A percentile compares a stretch with the other conserved stretches of the same genome.
phyloP scores from a whole-genome alignment of 2,888 invertebrate species.

The Drosophila percnosoma region DNA sequence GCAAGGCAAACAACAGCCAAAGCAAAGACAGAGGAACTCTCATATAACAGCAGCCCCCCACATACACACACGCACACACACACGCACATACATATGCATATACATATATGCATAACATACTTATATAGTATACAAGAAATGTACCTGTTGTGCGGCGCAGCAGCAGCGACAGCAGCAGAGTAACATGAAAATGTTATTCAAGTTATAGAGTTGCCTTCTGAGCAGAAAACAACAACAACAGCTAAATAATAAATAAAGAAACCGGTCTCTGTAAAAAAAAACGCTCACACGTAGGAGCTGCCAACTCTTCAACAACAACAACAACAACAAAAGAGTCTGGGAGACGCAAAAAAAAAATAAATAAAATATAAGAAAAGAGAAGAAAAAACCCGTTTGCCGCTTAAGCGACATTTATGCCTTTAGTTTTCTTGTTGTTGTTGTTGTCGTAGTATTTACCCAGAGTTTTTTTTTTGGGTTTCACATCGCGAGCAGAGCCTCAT shows the following conservation, averaged over 20 bases:
- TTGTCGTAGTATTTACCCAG: conserved; percentile 14
- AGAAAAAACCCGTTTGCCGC: conserved; percentile 58
- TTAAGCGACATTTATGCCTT: conserved; percentile 64
- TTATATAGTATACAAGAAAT: conserved; percentile 34
- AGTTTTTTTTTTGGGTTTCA: conserved; percentile 9
- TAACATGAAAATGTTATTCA: conserved; percentile 58
- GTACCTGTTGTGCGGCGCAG: conserved; percentile 48
- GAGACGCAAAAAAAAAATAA: conserved; percentile 26
- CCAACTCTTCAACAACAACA: conserved; percentile 37
- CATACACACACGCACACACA: conserved; percentile 6
- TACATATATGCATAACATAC: conserved; percentile 27
- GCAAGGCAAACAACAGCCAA: conserved; percentile 8
- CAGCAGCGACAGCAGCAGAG: conserved; percentile 22
- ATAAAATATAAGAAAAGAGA: background rate
- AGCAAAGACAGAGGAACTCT: conserved; percentile 57
- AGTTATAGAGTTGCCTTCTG: conserved; percentile 56
- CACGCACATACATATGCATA: conserved; percentile 18
- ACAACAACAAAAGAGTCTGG: conserved; percentile 29
- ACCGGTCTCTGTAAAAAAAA: conserved; percentile 47
- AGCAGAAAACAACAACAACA: conserved; percentile 9
- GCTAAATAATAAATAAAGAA: conserved; percentile 43
- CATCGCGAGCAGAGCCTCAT: conserved; percentile 24
- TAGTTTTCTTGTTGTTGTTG: conserved; percentile 20
- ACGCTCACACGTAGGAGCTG: conserved; percentile 49
- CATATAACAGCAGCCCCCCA: conserved; percentile 59